phyloP scores from a whole-genome alignment of 2,888 invertebrate genomes.

The Drosophila longiperda region DNA sequence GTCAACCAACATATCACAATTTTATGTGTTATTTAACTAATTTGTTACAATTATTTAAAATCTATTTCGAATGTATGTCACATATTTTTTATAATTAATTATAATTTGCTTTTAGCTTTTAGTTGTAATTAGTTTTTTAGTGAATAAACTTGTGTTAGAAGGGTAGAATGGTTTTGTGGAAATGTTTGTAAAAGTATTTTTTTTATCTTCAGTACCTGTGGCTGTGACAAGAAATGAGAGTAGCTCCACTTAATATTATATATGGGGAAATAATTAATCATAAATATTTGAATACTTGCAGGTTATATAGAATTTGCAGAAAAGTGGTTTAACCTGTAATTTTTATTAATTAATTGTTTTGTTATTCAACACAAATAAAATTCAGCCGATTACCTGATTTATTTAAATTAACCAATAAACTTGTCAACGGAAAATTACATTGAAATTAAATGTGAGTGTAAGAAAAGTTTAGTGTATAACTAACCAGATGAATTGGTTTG shows the following conservation, averaged over 20 bases:
- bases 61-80: background rate
- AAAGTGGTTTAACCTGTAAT: background rate
- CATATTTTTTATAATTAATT: background rate
- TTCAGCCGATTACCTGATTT: background rate
- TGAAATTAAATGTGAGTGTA: background rate
- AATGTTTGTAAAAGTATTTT: background rate
- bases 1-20: background rate
- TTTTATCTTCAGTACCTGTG: background rate
- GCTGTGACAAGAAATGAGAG: background rate
- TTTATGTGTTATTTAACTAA: background rate
- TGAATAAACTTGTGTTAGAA: background rate
- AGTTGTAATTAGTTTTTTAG: background rate
- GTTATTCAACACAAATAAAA: background rate
- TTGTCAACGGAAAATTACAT: background rate
- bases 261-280: background rate
- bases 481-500: background rate
- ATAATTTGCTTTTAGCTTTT: background rate
- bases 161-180: background rate
- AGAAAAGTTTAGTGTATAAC: background rate
- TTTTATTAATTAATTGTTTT: background rate
- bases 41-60: background rate
- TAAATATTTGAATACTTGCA: background rate
- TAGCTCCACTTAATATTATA: background rate
- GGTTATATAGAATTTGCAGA: background rate
- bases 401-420: background rate